phyloP scores from a whole-genome alignment of 2,797 vertebrate species.

The Huso huso region DNA sequence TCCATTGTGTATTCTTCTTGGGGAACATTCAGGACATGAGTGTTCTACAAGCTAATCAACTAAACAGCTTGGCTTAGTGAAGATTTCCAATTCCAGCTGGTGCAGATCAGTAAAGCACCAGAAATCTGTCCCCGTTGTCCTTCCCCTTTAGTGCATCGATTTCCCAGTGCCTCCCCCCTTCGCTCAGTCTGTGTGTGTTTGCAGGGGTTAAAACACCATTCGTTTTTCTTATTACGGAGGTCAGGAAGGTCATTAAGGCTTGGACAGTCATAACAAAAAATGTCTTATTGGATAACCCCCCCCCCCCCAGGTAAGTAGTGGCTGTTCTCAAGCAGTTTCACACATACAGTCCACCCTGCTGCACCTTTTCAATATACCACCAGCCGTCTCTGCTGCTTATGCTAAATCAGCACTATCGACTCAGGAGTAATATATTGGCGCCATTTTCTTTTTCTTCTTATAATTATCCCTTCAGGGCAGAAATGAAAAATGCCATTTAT shows the following conservation, averaged over 20 bases:
- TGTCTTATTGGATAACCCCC: constrained; percentile 47
- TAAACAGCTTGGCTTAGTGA: no score
- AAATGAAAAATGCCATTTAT: neutral
- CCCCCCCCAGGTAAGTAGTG: constrained; percentile 86
- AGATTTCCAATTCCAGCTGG: no score
- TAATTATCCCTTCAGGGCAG: neutral
- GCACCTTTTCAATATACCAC: constrained; percentile 20
- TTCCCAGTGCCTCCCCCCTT: neutral
- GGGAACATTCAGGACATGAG: no score
- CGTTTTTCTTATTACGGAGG: constrained; percentile 38
- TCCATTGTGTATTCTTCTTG: no score
- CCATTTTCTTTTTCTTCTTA: neutral
- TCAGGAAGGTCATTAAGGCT: constrained; percentile 68
- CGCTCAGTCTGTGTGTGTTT: constrained; percentile 34
- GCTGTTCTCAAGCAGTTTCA: constrained; percentile 57
- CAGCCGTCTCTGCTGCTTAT: neutral
- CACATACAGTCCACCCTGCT: constrained; percentile 72
- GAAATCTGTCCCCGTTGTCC: no score
- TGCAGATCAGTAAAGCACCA: no score
- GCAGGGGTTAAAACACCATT: constrained; percentile 49
- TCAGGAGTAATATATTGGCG: neutral
- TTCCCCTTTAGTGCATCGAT: no score
- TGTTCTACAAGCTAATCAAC: no score
- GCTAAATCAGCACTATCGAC: neutral
- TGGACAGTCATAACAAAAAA: constrained; percentile 53